These are phyloP conservation scores for Xylota segnis DNA, from an alignment of 2,888 invertebrate genomes.

Conservation along the genomic window DNA sequence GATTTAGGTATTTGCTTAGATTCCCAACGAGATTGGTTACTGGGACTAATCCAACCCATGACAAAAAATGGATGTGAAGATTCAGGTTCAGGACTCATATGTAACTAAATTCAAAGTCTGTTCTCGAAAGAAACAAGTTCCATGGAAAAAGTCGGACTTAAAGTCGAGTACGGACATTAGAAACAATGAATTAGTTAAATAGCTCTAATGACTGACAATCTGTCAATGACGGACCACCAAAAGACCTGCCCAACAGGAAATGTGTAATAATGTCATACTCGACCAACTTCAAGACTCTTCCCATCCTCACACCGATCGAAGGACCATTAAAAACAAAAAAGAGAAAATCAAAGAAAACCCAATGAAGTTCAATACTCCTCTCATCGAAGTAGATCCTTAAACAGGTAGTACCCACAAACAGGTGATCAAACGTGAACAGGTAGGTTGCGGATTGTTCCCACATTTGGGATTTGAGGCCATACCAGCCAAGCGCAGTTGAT, in stretches of 20 bases:
- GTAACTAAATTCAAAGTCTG: no score
- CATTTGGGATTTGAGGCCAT: slow-evolving; percentile 34
- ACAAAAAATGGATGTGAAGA: no score
- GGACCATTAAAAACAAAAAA: slow-evolving; percentile 22
- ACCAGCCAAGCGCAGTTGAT: slow-evolving; percentile 72
- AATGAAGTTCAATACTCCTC: slow-evolving; percentile 54
- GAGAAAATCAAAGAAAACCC: slow-evolving; percentile 17
- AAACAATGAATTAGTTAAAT: no score
- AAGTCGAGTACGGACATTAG: no score
- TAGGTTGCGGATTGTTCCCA: slow-evolving; percentile 46
- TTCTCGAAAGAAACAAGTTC: no score
- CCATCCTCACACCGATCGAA: neutral
- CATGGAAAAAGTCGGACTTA: no score
- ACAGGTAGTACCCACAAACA: slow-evolving; percentile 46
- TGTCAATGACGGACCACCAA: slow-evolving; percentile 4
- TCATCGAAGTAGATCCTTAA: slow-evolving; percentile 42
- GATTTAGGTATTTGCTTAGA: no score
- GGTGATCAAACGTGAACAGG: slow-evolving; percentile 58
- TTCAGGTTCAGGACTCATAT: no score
- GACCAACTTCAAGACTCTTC: neutral
- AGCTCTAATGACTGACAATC: neutral
- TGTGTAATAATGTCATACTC: slow-evolving; percentile 3
- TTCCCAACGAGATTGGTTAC: no score
- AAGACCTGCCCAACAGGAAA: neutral
- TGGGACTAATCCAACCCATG: no score